Base-by-base conservation (phyloP, 2,113 vertebrate genomes). In the Mus spicilegus region DNA sequence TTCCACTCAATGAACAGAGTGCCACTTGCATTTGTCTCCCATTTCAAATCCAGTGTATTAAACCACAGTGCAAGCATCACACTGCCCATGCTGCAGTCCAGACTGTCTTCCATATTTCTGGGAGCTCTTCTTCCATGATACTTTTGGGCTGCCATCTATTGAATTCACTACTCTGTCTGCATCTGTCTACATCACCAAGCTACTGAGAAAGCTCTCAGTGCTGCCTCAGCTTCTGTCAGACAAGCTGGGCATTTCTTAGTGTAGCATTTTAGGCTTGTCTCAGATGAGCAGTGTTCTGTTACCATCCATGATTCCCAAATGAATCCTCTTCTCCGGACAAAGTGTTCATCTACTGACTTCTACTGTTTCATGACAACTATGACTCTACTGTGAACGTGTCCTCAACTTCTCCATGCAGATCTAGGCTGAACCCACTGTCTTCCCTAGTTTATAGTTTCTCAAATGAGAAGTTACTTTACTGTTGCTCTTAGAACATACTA, bases 321-420 rank as follows among this genome's bases (percentile, higher is more conserved):
- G 54, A 72, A 1, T 6, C 4, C 54, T 54, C 13, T 28, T 19
- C 24, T 54, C 24, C 12, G 65, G 16, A 28, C 12, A 30, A 26
- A 7, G 16, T 58, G 1, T 20, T 0, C 0, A 1, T 67, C 42
- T 1, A 1, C 16, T 0, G 3, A n/a, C 14, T 3, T 33, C 4
- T 4, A 13, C 1, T 13, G 33, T 73, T 36, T 16, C 16, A 80
- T 30, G 30, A 0, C 30, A 24, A 36, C 42, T 13, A 0, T 14
- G 0, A 17, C 7, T 63, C 42, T 11, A 1, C 17, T 36, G 5
- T 5, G 1, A 6, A 9, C 2, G 7, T 11, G 20, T 33, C 19
- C 61, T 12, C 42, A 26, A 2, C 16, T 54, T 42, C 19, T 56
- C 16, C 6, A 9, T 46, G 26, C 22, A 10, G 54, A 12, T n/a